Conservation (phyloP, 53 echinoderm and acorn worm species). For the Hippasteria phrygiana region DNA sequence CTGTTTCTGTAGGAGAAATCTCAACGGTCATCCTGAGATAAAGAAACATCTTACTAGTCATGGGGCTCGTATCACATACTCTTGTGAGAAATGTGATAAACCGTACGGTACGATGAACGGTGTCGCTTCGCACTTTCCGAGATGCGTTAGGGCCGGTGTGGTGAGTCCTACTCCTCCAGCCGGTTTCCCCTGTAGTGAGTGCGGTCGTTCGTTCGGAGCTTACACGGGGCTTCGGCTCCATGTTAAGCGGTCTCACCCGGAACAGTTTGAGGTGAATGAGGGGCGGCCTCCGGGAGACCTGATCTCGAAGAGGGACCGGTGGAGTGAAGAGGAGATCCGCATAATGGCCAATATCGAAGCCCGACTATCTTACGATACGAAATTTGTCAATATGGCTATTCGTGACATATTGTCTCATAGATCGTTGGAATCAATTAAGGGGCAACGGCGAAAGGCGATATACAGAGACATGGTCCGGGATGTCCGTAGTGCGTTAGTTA, state of each 20-base stretch:
- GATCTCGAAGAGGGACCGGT: neutral
- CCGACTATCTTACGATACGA: neutral
- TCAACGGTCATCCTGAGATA: neutral
- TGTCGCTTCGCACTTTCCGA: neutral
- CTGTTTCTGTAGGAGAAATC: neutral
- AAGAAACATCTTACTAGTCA: constrained; percentile 3
- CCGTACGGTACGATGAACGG: neutral
- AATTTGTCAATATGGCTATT: neutral
- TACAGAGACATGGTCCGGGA: neutral
- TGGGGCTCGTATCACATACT: neutral
- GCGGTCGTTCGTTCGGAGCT: neutral
- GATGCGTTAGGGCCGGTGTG: neutral
- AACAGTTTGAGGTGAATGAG: neutral
- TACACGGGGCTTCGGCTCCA: neutral
- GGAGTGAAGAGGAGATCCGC: neutral
- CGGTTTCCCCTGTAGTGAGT: neutral
- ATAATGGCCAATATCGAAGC: constrained; percentile 27
- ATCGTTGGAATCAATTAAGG: constrained; percentile 9
- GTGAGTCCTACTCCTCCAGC: constrained; percentile 2
- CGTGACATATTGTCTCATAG: neutral
- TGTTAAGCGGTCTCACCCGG: neutral
- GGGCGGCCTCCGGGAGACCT: neutral
- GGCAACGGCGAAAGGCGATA: neutral
- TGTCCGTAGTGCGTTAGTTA: neutral
- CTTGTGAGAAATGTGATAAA: neutral